These are phyloP conservation scores for Periphyllus acericola DNA, from an alignment of 2,888 invertebrate genomes.

Conservation along the genomic window DNA sequence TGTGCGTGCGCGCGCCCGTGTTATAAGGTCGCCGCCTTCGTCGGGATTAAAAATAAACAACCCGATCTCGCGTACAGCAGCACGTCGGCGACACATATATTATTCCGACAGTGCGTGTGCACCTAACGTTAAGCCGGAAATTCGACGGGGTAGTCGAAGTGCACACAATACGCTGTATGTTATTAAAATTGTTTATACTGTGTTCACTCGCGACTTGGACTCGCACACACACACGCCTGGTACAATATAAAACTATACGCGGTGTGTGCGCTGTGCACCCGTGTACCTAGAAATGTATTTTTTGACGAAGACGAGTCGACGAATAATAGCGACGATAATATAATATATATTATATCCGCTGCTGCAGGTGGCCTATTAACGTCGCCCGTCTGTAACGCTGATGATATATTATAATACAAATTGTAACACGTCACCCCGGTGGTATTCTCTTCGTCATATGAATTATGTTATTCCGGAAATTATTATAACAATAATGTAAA, in stretches of 20 bases:
- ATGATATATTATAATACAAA: too few species aligned
- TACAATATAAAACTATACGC: not conserved
- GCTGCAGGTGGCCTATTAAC: too few species aligned
- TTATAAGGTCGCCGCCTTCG: not conserved
- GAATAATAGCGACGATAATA: too few species aligned
- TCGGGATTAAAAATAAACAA: constrained; percentile 54
- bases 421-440: too few species aligned
- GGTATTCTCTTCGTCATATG: too few species aligned
- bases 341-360: too few species aligned
- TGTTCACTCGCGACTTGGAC: not conserved
- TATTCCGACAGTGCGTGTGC: not conserved
- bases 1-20: not conserved
- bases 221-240: not conserved
- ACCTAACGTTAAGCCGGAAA: constrained; percentile 46
- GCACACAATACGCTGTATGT: not conserved
- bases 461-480: too few species aligned
- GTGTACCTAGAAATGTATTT: too few species aligned
- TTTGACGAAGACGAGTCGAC: too few species aligned
- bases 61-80: constrained; percentile 12
- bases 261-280: too few species aligned
- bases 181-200: not conserved
- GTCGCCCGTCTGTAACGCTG: too few species aligned
- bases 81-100: not conserved
- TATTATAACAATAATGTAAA: too few species aligned
- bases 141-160: constrained; percentile 24